Conservation (phyloP, 1,140 invertebrate species). For the Argopecten irradians region DNA sequence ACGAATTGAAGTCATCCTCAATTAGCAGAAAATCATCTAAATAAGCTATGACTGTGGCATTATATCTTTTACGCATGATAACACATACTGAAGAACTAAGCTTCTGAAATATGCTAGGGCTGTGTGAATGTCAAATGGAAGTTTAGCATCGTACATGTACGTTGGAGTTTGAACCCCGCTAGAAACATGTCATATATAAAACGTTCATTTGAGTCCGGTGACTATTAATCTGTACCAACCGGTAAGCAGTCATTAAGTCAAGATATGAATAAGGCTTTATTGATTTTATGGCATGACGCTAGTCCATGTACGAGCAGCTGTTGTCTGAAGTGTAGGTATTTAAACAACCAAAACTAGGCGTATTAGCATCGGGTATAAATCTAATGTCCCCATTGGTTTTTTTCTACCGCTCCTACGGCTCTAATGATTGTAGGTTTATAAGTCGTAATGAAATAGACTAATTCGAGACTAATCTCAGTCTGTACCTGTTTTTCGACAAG, state of each 20-base stretch:
- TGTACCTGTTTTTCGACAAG: constrained; percentile 28
- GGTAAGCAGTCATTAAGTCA: constrained; percentile 39
- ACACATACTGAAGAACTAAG: constrained; percentile 29
- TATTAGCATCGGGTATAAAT: constrained; percentile 43
- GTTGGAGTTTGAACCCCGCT: background rate
- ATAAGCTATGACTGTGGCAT: constrained; percentile 25
- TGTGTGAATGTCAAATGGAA: constrained; percentile 37
- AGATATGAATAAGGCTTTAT: constrained; percentile 36
- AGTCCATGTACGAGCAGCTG: constrained; percentile 32
- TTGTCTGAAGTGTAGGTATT: constrained; percentile 40
- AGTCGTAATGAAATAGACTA: constrained; percentile 28
- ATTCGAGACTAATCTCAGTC: constrained; percentile 27
- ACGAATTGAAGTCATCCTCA: constrained; percentile 3
- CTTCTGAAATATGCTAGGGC: constrained; percentile 42
- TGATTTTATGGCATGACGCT: constrained; percentile 30
- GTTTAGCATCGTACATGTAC: constrained; percentile 38
- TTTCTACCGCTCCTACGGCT: constrained; percentile 36
- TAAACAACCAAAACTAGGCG: constrained; percentile 24
- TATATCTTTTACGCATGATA: constrained; percentile 15
- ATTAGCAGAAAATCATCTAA: constrained; percentile 44
- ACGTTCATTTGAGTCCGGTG: constrained; percentile 36
- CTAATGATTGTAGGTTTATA: constrained; percentile 17
- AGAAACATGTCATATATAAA: no score
- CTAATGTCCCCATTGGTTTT: constrained; percentile 29
- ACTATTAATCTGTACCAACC: constrained; percentile 21